Evolutionary conservation across 2,888 invertebrate species (phyloP).

Genomic region (Acronicta leporina): DNA sequence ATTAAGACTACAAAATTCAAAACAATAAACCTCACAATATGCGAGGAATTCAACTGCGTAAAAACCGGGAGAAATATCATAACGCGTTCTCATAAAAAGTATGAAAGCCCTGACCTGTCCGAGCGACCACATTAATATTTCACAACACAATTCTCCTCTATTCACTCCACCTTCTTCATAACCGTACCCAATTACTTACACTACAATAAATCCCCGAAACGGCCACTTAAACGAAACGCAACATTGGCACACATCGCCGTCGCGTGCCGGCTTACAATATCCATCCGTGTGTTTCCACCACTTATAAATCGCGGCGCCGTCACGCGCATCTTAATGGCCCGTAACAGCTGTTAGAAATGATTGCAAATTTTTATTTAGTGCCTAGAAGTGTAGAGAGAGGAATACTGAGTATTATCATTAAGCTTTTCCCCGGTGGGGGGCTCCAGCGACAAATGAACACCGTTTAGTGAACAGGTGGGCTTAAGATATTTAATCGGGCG

Average conservation of each 20-base stretch:
- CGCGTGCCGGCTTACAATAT: constrained; percentile 37
- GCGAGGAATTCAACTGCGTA: neutral
- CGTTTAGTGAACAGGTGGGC: constrained; percentile 57
- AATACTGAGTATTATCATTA: constrained; percentile 72
- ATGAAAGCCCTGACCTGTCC: neutral
- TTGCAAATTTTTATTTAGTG: constrained; percentile 75
- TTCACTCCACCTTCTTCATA: constrained; percentile 23
- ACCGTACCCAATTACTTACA: constrained; percentile 39
- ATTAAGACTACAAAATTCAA: neutral
- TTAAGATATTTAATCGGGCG: constrained; percentile 44
- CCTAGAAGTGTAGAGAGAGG: constrained; percentile 47
- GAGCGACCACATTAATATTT: constrained; percentile 22
- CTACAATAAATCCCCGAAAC: constrained; percentile 35
- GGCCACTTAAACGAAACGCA: constrained; percentile 34
- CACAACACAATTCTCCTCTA: constrained; percentile 13
- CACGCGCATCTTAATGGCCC: constrained; percentile 65
- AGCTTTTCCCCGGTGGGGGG: constrained; percentile 31
- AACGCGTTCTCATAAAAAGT: neutral
- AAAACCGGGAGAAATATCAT: neutral
- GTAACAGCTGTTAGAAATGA: constrained; percentile 69
- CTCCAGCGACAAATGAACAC: constrained; percentile 49
- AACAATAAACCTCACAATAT: neutral
- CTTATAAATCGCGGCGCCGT: constrained; percentile 47
- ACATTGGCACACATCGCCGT: constrained; percentile 13
- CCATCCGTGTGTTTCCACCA: constrained; percentile 23